phyloP scores from a whole-genome alignment of 1,140 invertebrate genomes.

The Mizuhopecten yessoensis region DNA sequence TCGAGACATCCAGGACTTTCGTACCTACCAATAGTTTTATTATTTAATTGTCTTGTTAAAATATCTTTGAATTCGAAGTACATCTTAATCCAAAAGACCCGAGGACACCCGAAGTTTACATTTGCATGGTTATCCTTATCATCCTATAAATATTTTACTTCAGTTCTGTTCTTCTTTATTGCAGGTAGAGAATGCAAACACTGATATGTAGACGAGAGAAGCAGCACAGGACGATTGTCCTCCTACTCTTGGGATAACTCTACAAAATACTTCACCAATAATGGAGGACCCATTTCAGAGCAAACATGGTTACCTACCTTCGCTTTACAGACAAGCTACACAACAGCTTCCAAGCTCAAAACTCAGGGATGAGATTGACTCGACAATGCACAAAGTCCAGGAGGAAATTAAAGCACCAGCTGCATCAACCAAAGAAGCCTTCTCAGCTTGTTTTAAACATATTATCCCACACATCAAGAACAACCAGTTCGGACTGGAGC shows the following conservation, averaged over 20 bases:
- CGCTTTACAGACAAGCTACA: slow-evolving; percentile 65
- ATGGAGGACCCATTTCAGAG: slow-evolving; percentile 60
- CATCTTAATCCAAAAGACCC: too few relatives aligned
- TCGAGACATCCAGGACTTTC: too few relatives aligned
- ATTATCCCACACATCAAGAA: slow-evolving; percentile 52
- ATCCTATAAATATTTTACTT: too few relatives aligned
- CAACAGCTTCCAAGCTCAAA: slow-evolving; percentile 60
- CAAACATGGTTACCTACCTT: slow-evolving; percentile 63
- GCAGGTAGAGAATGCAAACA: neutral
- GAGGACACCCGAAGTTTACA: too few relatives aligned
- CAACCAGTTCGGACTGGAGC: slow-evolving; percentile 55
- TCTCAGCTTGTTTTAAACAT: slow-evolving; percentile 52
- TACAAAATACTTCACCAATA: neutral
- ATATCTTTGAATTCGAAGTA: too few relatives aligned
- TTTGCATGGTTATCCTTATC: too few relatives aligned
- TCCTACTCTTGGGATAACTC: neutral
- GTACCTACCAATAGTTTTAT: too few relatives aligned
- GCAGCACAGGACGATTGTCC: neutral
- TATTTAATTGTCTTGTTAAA: too few relatives aligned
- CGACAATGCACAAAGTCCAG: slow-evolving; percentile 52
- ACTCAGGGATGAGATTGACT: slow-evolving; percentile 62
- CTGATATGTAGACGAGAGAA: neutral
- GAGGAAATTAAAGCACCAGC: slow-evolving; percentile 41
- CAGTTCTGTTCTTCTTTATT: neutral
- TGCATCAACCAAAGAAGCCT: slow-evolving; percentile 47